phyloP scores from a whole-genome alignment of 2,113 vertebrate genomes.

The Heloderma charlesbogerti region DNA sequence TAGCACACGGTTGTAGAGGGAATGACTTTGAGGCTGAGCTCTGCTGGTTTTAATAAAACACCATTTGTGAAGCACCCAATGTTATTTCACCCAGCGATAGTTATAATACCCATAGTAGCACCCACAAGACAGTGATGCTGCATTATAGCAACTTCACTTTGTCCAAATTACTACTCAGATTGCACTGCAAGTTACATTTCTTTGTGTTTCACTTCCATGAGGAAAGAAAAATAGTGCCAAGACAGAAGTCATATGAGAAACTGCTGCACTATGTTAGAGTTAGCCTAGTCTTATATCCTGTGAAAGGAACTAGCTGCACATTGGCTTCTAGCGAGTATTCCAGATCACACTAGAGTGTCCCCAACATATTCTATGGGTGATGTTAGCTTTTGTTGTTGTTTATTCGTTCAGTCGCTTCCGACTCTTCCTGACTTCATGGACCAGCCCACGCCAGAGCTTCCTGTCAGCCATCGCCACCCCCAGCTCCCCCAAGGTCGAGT shows the following conservation, averaged over 20 bases:
- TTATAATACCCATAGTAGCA: neutral
- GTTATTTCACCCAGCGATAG: neutral
- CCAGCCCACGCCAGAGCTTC: too few relatives aligned
- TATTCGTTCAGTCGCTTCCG: too few relatives aligned
- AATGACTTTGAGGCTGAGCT: neutral
- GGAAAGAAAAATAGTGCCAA: neutral
- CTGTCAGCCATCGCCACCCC: too few relatives aligned
- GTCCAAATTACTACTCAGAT: neutral
- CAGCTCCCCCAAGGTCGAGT: too few relatives aligned
- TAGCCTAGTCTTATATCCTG: neutral
- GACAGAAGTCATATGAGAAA: neutral
- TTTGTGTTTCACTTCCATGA: neutral
- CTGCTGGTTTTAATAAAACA: neutral
- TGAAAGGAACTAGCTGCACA: neutral
- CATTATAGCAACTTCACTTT: neutral
- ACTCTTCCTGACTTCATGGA: too few relatives aligned
- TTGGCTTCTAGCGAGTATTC: neutral
- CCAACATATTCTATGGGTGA: too few relatives aligned
- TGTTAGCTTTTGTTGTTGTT: too few relatives aligned
- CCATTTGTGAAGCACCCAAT: neutral
- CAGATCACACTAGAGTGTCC: neutral
- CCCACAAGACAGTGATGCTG: neutral
- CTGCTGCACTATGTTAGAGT: neutral
- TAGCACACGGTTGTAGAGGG: neutral
- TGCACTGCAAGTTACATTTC: neutral